These are phyloP conservation scores for Mustelus asterias DNA, from an alignment of 2,113 vertebrate species.

Conservation along the genomic window DNA sequence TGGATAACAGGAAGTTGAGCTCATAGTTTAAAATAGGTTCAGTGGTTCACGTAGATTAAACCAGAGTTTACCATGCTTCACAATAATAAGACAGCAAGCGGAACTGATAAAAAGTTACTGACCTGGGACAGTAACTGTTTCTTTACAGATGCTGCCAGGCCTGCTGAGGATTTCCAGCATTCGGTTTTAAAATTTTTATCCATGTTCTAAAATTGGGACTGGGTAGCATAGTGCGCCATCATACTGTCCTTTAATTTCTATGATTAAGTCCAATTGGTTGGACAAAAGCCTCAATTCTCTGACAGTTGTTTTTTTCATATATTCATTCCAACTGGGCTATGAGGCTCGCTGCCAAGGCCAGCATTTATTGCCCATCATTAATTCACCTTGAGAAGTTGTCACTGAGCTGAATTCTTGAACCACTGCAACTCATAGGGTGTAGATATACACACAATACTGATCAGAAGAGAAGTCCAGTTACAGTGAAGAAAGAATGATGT, in stretches of 20 bases:
- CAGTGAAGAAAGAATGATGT: neutral
- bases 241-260: neutral
- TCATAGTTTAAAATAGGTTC: neutral
- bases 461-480: neutral
- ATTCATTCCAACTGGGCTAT: neutral
- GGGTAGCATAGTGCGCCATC: neutral
- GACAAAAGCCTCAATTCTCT: neutral
- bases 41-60: neutral
- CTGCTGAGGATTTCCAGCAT: neutral
- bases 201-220: neutral
- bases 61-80: neutral
- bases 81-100: neutral
- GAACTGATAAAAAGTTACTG: neutral
- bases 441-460: neutral
- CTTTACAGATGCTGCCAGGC: neutral
- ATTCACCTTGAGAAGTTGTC: neutral
- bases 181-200: neutral
- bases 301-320: neutral
- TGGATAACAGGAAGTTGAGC: neutral
- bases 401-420: neutral
- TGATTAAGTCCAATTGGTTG: neutral
- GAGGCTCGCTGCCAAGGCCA: neutral
- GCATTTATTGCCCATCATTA: neutral
- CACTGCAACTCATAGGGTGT: neutral
- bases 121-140: neutral